Evolutionary conservation across 2,113 vertebrate species (phyloP), one percentile per base, ranked within the genome.

Genomic region (Chaenocephalus aceratus): DNA sequence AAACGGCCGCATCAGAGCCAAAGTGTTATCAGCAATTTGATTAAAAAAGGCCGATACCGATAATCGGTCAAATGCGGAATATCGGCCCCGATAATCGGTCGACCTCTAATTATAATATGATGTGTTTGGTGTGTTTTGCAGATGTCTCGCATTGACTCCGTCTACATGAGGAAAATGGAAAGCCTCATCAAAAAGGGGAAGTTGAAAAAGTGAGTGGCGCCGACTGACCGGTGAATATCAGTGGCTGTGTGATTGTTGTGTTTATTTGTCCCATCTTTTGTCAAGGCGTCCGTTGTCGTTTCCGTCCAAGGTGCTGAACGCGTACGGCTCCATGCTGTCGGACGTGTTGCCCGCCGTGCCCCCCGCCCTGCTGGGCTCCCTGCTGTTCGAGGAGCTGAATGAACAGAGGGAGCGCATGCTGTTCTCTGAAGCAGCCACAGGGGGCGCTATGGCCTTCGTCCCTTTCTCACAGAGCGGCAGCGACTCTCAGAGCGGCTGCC

Each of bases 391-490:
- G 74, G 97, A 97, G 84, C 91, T 97, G 90, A 81, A 56, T 0
- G 34, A 84, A 18, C 95, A 93, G 54, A 92, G 94, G 80, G 82
- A 92, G 2, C 75, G 72, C 53, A 53, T 93, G 51, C 78, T 94
- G 58, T 95, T 96, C 74, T 91, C 91, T 0, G 94, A 95, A 3
- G 41, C 56, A 7, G 63, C 84, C 74, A 96, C 96, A 0, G 96
- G 97, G 4, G 96, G 97, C 0, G 94, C 95, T 0, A 66, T 98
- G 30, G 93, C 86, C 6, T 96, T 94, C 75, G 10, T 95, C 26
- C 94, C 94, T 0, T 79, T 92, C 16, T 66, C 82, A 5, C 65
- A 79, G 15, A 30, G 56, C 0, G 5, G 67, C 0, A n/a, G 5
- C 1, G 4, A 30, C 5, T 12, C 44, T 0, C 73, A 76, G 26